phyloP scores from a whole-genome alignment of 2,888 invertebrate genomes.

The Melieria crassipennis region DNA sequence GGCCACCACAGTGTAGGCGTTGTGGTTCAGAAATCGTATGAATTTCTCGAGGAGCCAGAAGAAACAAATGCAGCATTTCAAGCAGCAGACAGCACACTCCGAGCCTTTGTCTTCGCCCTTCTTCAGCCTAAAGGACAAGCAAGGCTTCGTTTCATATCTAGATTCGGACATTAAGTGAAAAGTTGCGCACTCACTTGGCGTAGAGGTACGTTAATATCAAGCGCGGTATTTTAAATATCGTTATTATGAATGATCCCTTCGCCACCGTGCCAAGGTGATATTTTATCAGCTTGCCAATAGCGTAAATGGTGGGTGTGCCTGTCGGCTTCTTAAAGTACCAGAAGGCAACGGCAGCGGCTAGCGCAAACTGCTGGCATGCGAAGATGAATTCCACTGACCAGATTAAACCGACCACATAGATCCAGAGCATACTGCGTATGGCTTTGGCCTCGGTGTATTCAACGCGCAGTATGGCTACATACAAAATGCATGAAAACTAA shows the following conservation, averaged over 20 bases:
- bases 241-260: conserved; percentile 92
- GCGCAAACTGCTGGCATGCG: conserved; percentile 93
- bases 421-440: conserved; percentile 95
- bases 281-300: conserved; percentile 78
- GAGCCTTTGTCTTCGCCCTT: conserved; percentile 77
- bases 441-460: conserved; percentile 81
- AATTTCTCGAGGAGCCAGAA: conserved; percentile 92
- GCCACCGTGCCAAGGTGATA: conserved; percentile 96
- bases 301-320: conserved; percentile 70
- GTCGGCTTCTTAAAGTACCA: conserved; percentile 91
- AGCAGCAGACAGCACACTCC: conserved; percentile 77
- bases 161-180: background rate
- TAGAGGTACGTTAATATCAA: conserved; percentile 89
- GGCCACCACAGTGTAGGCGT: conserved; percentile 93
- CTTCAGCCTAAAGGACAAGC: conserved; percentile 69
- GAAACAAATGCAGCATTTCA: conserved; percentile 88
- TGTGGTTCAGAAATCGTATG: conserved; percentile 90
- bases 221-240: conserved; percentile 90
- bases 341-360: conserved; percentile 90
- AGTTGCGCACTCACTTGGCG: conserved; percentile 75
- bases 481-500: background rate
- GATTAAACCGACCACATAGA: conserved; percentile 87
- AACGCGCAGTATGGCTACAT: conserved; percentile 71
- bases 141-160: background rate
- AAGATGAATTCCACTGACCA: conserved; percentile 96